Evolutionary conservation across 2,113 vertebrate genomes (phyloP).

Genomic region (Cromileptes altivelis): DNA sequence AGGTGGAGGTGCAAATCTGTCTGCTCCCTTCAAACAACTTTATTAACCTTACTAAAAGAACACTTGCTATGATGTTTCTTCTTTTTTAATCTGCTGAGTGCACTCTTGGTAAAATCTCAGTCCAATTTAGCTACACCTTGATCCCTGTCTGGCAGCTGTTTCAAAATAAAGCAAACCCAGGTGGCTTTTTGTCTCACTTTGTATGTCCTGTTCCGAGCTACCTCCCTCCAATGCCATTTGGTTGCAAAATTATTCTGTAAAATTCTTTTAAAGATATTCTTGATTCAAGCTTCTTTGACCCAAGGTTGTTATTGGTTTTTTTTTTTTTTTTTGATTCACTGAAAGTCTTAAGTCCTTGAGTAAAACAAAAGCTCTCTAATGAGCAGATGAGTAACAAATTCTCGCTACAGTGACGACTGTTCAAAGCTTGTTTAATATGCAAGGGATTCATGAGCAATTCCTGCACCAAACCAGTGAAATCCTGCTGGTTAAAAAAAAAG

Average conservation of each 20-base stretch:
- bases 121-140: conserved; percentile 62
- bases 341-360: conserved; percentile 42
- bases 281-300: conserved; percentile 29
- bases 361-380: conserved; percentile 40
- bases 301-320: neutral
- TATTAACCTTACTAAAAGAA: conserved; percentile 27
- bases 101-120: conserved; percentile 39
- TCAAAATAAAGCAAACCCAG: conserved; percentile 36
- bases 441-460: conserved; percentile 48
- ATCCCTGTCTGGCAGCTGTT: conserved; percentile 65
- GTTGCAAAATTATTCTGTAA: conserved; percentile 11
- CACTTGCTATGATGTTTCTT: conserved; percentile 32
- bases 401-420: conserved; percentile 13
- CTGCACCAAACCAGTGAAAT: conserved; percentile 55
- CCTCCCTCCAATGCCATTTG: neutral
- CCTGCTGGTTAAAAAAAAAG: neutral
- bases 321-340: conserved; percentile 10
- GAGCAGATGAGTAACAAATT: conserved; percentile 41
- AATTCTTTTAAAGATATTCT: conserved; percentile 3
- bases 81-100: conserved; percentile 58
- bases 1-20: conserved; percentile 24
- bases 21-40: neutral
- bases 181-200: conserved; percentile 51
- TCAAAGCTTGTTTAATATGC: conserved; percentile 55
- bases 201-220: conserved; percentile 9